Evolutionary conservation across 1,140 invertebrate species (phyloP).

Genomic region (Lanistes nyassanus): DNA sequence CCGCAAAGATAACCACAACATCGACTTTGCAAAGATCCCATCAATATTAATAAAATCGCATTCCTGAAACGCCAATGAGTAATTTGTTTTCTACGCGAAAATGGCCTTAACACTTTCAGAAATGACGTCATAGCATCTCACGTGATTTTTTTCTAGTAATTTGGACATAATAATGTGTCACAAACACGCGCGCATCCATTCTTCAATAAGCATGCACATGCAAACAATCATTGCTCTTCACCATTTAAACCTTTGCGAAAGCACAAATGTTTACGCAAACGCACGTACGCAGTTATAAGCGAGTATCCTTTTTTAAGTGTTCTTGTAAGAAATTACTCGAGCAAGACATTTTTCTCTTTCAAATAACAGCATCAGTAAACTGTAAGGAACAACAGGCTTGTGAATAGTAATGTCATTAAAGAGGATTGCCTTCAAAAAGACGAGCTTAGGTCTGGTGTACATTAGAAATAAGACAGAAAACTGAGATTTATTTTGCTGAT

Average conservation of each 20-base stretch:
- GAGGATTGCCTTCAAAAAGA: no score
- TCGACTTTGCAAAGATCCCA: not conserved
- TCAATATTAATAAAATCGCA: not conserved
- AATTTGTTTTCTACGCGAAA: not conserved
- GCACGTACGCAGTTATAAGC: not conserved
- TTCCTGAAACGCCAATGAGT: not conserved
- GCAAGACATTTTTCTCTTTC: not conserved
- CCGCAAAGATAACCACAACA: not conserved
- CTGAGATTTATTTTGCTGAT: no score
- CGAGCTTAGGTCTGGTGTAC: no score
- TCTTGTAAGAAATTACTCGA: not conserved
- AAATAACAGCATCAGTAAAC: no score
- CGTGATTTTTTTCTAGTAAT: not conserved
- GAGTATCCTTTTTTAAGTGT: not conserved
- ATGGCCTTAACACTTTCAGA: not conserved
- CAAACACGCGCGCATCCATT: not conserved
- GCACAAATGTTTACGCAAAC: not conserved
- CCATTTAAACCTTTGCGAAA: not conserved
- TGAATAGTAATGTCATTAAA: no score
- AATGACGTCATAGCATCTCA: not conserved
- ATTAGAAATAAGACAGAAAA: no score
- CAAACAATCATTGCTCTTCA: not conserved
- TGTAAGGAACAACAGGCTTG: no score
- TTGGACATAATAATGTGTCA: not conserved
- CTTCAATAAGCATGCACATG: not conserved